phyloP scores from a whole-genome alignment of 2,113 vertebrate genomes.

The Brachirus orientalis region DNA sequence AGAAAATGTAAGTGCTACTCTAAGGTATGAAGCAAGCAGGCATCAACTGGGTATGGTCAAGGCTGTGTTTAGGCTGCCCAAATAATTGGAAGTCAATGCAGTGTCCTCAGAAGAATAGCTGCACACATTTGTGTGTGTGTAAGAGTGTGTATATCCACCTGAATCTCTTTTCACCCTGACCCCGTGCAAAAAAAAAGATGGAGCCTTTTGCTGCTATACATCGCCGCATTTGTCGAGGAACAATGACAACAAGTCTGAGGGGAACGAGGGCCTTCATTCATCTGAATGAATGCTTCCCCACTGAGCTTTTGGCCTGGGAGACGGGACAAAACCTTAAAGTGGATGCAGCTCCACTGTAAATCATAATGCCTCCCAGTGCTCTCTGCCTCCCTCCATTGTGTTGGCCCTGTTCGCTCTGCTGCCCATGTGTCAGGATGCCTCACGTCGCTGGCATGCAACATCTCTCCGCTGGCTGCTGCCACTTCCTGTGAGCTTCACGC shows the following conservation, averaged over 20 bases:
- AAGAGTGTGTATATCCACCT: neutral
- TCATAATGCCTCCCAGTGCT: slow-evolving; percentile 60
- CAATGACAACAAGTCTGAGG: slow-evolving; percentile 27
- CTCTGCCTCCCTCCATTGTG: slow-evolving; percentile 58
- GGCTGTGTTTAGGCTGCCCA: no score
- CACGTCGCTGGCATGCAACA: slow-evolving; percentile 59
- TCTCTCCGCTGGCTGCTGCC: slow-evolving; percentile 78
- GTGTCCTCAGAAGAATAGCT: no score
- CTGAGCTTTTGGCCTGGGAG: slow-evolving; percentile 47
- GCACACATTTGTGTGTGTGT: neutral
- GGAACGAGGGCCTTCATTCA: slow-evolving; percentile 18
- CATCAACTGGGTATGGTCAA: no score
- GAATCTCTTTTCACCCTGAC: neutral
- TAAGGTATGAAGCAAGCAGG: no score
- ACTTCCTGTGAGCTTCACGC: slow-evolving; percentile 71
- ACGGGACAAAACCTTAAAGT: slow-evolving; percentile 57
- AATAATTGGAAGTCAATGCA: no score
- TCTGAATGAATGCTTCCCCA: slow-evolving; percentile 51
- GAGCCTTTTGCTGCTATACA: slow-evolving; percentile 28
- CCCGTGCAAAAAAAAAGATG: slow-evolving; percentile 10
- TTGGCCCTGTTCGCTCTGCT: slow-evolving; percentile 64
- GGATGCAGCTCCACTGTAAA: slow-evolving; percentile 60
- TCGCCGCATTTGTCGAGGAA: slow-evolving; percentile 10
- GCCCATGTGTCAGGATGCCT: slow-evolving; percentile 71
- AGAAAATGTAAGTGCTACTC: no score